Percentiles rank a stretch among this genome's conserved stretches.
These are phyloP conservation scores for Choristoneura fumiferana DNA, from an alignment of 1,140 invertebrate species.

Conservation along the genomic window DNA sequence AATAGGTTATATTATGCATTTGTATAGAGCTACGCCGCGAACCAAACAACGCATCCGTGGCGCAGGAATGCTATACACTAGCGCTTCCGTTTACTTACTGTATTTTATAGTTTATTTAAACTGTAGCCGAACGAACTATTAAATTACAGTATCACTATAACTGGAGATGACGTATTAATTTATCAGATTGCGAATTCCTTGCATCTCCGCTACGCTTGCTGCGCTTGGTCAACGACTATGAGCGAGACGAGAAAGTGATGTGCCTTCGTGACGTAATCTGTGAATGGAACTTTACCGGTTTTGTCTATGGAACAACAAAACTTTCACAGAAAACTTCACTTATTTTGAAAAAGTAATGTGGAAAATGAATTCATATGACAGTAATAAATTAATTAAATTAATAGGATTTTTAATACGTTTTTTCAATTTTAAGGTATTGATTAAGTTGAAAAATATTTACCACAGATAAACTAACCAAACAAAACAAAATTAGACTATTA, in stretches of 20 bases:
- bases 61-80: slow-evolving; percentile 30
- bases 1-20: slow-evolving; percentile 77
- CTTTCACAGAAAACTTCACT: too few relatives aligned
- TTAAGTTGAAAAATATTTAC: too few relatives aligned
- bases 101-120: slow-evolving; percentile 43
- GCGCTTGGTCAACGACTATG: slow-evolving; percentile 55
- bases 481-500: too few relatives aligned
- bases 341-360: too few relatives aligned
- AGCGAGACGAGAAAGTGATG: slow-evolving; percentile 37
- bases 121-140: slow-evolving; percentile 48
- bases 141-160: slow-evolving; percentile 55
- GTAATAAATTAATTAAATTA: too few relatives aligned
- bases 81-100: slow-evolving; percentile 60
- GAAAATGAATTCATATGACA: too few relatives aligned
- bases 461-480: too few relatives aligned
- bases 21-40: slow-evolving; percentile 65
- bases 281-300: slow-evolving; percentile 1
- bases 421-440: too few relatives aligned
- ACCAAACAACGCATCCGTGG: slow-evolving; percentile 65
- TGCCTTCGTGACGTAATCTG: slow-evolving; percentile 10
- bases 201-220: slow-evolving; percentile 61
- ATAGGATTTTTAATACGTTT: too few relatives aligned
- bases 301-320: too few relatives aligned
- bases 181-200: slow-evolving; percentile 66
- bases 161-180: slow-evolving; percentile 72